phyloP scores from a whole-genome alignment of 1,140 invertebrate species.

The Eupristina koningsbergeri region DNA sequence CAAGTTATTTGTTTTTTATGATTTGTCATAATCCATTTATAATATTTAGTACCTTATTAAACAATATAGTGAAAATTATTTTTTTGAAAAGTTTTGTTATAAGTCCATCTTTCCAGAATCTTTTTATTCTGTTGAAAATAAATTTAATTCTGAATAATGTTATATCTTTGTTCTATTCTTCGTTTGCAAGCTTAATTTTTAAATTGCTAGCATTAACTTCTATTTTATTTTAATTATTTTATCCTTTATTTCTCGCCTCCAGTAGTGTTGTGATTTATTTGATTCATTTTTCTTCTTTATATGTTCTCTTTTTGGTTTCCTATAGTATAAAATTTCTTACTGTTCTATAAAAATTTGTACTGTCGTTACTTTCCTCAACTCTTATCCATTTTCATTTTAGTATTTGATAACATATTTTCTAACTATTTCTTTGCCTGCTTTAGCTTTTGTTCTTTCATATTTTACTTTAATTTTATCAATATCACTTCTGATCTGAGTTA shows the following conservation, averaged over 20 bases:
- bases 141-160: neutral
- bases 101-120: neutral
- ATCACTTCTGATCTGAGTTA: neutral
- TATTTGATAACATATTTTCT: neutral
- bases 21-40: neutral
- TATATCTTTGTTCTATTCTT: neutral
- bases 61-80: neutral
- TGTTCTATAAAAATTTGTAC: constrained; percentile 4
- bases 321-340: neutral
- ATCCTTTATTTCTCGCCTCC: neutral
- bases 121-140: neutral
- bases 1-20: neutral
- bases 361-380: neutral
- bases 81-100: neutral
- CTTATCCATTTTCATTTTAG: neutral
- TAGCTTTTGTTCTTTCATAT: neutral
- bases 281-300: neutral
- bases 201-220: constrained; percentile 6
- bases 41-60: constrained; percentile 1
- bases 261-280: constrained; percentile 11
- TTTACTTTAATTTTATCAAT: neutral
- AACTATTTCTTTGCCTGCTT: neutral
- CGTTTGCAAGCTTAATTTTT: constrained; percentile 8
- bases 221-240: constrained; percentile 22
- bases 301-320: neutral